Conservation (phyloP, 2,113 vertebrate genomes). For the Candoia aspera region DNA sequence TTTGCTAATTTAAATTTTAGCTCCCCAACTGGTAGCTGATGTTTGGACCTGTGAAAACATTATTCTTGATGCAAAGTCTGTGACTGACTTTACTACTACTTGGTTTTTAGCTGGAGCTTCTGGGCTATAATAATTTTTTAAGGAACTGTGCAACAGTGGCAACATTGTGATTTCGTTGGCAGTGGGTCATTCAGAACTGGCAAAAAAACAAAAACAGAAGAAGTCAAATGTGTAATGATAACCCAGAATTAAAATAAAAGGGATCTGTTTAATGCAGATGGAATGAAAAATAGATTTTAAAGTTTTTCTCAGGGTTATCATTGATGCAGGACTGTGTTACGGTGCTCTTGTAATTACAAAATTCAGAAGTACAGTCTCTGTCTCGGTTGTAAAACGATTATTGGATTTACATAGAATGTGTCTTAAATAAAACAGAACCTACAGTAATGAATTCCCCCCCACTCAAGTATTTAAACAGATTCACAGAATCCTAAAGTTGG, state of each 20-base stretch:
- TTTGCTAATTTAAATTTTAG: not conserved
- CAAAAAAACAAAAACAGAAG: not conserved
- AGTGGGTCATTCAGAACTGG: too few relatives aligned
- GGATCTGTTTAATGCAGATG: too few relatives aligned
- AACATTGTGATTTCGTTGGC: not conserved
- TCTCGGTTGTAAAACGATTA: not conserved
- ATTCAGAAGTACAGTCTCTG: not conserved
- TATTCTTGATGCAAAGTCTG: not conserved
- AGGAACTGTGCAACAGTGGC: not conserved
- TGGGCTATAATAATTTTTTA: not conserved
- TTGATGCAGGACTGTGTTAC: not conserved
- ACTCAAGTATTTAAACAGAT: too few relatives aligned
- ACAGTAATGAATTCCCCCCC: too few relatives aligned
- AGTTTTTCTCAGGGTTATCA: not conserved
- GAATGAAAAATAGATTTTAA: too few relatives aligned
- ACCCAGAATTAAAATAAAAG: too few relatives aligned
- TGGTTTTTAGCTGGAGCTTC: not conserved
- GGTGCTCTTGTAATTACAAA: not conserved
- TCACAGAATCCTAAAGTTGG: too few relatives aligned
- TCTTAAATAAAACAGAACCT: not conserved
- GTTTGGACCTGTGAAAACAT: not conserved
- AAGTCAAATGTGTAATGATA: too few relatives aligned
- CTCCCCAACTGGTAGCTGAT: not conserved
- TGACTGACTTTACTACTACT: not conserved
- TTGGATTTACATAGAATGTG: not conserved